Evolutionary conservation across 2,113 vertebrate genomes (phyloP).

Genomic region (Hippocampus barbouri): DNA sequence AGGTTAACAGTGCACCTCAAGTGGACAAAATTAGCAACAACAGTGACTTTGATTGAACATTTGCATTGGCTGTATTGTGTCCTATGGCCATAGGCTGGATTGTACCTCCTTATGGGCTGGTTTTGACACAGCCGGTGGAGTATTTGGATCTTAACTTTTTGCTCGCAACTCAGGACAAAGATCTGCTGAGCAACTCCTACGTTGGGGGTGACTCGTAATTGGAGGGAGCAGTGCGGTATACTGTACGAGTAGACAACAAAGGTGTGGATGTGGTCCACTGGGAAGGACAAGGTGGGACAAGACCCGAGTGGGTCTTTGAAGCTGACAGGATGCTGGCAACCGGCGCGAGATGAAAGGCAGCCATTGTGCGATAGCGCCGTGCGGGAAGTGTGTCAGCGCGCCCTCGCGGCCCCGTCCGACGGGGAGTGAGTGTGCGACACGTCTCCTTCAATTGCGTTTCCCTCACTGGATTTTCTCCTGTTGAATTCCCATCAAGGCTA

Average conservation of each 20-base stretch:
- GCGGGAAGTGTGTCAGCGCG: neutral
- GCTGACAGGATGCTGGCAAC: neutral
- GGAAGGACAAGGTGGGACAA: neutral
- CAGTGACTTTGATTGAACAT: no score
- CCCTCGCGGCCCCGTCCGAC: neutral
- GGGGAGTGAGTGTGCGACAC: neutral
- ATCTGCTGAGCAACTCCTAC: no score
- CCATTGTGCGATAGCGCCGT: neutral
- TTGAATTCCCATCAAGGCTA: neutral
- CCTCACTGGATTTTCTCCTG: neutral
- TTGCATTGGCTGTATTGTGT: no score
- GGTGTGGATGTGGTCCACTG: neutral
- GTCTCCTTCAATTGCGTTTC: neutral
- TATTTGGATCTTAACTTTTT: no score
- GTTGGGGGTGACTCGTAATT: no score
- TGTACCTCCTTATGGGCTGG: no score
- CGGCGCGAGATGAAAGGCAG: neutral
- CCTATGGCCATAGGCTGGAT: no score
- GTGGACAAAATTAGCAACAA: no score
- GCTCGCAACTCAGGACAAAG: no score
- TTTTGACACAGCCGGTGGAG: no score
- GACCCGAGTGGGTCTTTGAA: neutral
- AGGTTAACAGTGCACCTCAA: no score
- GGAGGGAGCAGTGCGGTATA: no score
- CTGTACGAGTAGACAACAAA: neutral